Percentiles rank a stretch among this genome's conserved stretches.
These are phyloP conservation scores for Centropus bengalensis DNA, from an alignment of 2,113 vertebrate genomes.

Conservation along the genomic window DNA sequence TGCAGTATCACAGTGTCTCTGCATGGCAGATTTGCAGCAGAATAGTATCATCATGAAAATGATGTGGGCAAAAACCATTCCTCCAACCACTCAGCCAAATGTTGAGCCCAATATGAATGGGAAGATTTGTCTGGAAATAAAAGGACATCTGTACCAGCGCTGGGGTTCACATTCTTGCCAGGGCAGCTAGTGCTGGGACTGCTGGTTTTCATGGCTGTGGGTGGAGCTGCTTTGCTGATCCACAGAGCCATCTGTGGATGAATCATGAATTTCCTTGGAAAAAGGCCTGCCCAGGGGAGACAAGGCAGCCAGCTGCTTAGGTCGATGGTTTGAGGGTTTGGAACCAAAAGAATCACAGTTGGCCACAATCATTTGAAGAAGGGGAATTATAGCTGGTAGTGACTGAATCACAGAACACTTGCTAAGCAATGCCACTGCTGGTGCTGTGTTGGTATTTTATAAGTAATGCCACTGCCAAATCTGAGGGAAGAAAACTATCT, in stretches of 20 bases:
- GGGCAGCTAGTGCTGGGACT: background rate
- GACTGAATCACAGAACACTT: background rate
- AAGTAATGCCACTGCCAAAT: background rate
- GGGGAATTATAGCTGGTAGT: background rate
- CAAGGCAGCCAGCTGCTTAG: constrained; percentile 22
- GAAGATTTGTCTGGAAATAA: background rate
- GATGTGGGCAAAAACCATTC: background rate
- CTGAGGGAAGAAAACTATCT: background rate
- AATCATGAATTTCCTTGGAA: constrained; percentile 55
- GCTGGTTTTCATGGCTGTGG: background rate
- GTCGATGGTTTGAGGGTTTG: background rate
- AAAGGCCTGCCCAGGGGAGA: constrained; percentile 18
- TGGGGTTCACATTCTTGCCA: background rate
- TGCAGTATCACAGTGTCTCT: background rate
- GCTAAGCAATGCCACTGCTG: background rate
- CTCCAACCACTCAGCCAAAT: background rate
- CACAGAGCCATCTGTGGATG: constrained; percentile 65
- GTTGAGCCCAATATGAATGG: accelerated
- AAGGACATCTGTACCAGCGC: accelerated
- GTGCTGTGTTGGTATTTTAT: background rate
- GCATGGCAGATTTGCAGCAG: background rate
- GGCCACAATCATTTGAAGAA: background rate
- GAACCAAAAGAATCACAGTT: background rate
- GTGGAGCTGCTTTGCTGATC: background rate
- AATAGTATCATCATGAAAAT: background rate